These are phyloP conservation scores for Chouioia cunea DNA, from an alignment of 2,888 invertebrate species.

Conservation along the genomic window DNA sequence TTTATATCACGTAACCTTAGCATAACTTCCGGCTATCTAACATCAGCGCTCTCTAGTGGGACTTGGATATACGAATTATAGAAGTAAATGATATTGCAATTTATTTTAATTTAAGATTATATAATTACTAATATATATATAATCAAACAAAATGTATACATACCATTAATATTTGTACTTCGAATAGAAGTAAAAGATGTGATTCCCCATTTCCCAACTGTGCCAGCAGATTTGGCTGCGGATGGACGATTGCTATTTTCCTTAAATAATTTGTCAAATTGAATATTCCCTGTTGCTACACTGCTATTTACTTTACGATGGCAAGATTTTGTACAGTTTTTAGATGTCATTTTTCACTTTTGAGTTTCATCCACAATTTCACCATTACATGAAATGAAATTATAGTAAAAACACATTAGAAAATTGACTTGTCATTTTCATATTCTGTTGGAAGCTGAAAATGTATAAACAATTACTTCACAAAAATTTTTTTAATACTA, in stretches of 20 bases:
- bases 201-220: conserved; percentile 94
- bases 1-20: no score
- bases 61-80: no score
- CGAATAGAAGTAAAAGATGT: conserved; percentile 93
- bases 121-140: no score
- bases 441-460: no score
- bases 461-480: no score
- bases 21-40: no score
- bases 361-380: conserved; percentile 4
- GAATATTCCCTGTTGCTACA: conserved; percentile 71
- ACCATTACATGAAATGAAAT: conserved; percentile 17
- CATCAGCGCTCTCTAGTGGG: no score
- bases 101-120: no score
- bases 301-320: conserved; percentile 64
- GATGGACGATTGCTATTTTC: conserved; percentile 89
- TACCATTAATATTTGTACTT: conserved; percentile 80
- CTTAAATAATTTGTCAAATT: conserved; percentile 77
- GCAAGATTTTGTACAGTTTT: conserved; percentile 66
- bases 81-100: no score
- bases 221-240: conserved; percentile 90
- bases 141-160: not conserved
- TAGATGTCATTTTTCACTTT: conserved; percentile 61
- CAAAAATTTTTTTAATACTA: no score
- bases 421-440: no score
- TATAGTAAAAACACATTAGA: not conserved